These are phyloP conservation scores for Zosterops borbonicus DNA, from an alignment of 2,113 vertebrate genomes.

Conservation along the genomic window DNA sequence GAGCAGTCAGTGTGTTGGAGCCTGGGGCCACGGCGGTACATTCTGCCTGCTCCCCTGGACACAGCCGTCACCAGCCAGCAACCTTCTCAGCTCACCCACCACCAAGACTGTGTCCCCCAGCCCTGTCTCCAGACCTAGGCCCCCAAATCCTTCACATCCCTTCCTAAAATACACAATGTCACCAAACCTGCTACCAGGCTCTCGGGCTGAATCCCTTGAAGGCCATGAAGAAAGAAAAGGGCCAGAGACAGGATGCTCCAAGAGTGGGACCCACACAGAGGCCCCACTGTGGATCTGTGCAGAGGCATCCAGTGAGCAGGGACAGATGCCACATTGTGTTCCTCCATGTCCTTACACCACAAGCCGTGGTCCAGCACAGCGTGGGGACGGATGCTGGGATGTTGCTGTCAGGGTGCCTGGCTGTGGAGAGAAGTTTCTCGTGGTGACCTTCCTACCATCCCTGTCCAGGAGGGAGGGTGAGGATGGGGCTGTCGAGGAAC, in stretches of 20 bases:
- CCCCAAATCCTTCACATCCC: background rate
- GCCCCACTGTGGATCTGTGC: background rate
- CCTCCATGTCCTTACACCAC: rapidly evolving
- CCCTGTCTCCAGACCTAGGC: background rate
- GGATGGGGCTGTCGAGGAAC: background rate
- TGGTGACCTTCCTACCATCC: background rate
- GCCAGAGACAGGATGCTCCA: background rate
- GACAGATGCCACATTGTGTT: background rate
- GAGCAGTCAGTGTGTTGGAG: background rate
- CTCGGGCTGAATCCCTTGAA: background rate
- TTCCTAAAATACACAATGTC: rapidly evolving
- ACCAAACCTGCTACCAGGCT: background rate
- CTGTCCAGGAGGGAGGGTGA: background rate
- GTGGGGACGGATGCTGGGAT: background rate
- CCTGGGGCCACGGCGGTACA: rapidly evolving
- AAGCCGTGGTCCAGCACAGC: background rate
- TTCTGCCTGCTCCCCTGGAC: background rate
- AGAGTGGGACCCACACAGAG: rapidly evolving
- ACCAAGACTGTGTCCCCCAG: background rate
- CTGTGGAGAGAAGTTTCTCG: background rate
- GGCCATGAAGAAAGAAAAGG: background rate
- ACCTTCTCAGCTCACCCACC: background rate
- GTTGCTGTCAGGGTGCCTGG: background rate
- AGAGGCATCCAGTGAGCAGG: background rate
- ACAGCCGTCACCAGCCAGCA: rapidly evolving